These are phyloP conservation scores for Agrotis segetum DNA, from an alignment of 2,888 invertebrate species.

Conservation along the genomic window DNA sequence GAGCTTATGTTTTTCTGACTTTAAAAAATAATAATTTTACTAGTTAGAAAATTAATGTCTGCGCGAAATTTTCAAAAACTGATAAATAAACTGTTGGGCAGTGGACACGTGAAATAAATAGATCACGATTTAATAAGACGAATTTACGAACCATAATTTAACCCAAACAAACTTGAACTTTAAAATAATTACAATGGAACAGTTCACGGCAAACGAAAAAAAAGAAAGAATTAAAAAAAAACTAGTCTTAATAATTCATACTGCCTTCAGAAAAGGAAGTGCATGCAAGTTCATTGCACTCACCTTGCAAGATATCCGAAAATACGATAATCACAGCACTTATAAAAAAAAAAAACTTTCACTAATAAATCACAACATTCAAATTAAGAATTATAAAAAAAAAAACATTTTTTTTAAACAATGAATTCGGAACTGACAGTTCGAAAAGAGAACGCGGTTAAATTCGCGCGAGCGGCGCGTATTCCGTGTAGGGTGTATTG, in stretches of 20 bases:
- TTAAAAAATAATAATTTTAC: neutral
- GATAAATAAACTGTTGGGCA: no score
- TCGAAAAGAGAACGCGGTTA: slow-evolving; percentile 41
- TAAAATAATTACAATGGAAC: slow-evolving; percentile 26
- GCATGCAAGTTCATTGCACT: slow-evolving; percentile 60
- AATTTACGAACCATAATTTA: neutral
- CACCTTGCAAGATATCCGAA: slow-evolving; percentile 52
- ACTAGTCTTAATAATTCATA: slow-evolving; percentile 14
- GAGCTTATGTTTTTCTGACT: neutral
- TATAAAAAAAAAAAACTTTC: slow-evolving; percentile 17
- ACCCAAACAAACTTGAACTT: slow-evolving; percentile 36
- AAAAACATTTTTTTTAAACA: slow-evolving; percentile 1
- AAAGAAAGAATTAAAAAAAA: slow-evolving; percentile 23
- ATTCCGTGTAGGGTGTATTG: slow-evolving; percentile 58
- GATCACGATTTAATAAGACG: slow-evolving; percentile 1
- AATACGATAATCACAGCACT: slow-evolving; percentile 39
- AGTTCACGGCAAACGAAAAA: slow-evolving; percentile 36
- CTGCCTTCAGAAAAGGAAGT: slow-evolving; percentile 42
- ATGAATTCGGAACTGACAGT: slow-evolving; percentile 6
- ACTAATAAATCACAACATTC: slow-evolving; percentile 35
- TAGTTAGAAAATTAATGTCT: no score
- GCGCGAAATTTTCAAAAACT: neutral
- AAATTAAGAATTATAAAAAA: slow-evolving; percentile 2
- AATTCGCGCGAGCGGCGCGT: slow-evolving; percentile 58
- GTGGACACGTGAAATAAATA: neutral